Base-by-base conservation (phyloP, 2,888 invertebrate species). In the Drosophila testacea region DNA sequence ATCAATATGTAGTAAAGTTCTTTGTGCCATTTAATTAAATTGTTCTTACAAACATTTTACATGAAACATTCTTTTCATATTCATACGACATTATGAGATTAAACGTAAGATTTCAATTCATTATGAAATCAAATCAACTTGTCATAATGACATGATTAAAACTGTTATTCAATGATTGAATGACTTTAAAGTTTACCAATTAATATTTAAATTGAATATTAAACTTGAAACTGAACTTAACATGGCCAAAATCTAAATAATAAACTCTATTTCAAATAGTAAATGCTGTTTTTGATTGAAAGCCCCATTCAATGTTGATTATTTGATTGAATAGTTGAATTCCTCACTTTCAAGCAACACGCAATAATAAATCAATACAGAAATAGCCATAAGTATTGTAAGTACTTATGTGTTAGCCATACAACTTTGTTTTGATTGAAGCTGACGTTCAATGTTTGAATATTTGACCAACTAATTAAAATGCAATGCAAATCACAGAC, bases 361-460 rank as follows among this genome's bases (percentile, higher is more conserved):
- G 42, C 42, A 22, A 42, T 42, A 42, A 5, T 5, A 22, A 11
- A 22, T 42, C 10, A n/a, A 42, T 22, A 42, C 22, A 42, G 22
- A 42, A 42, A 42, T 11, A 22, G 27, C 22, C 10, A 27, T 22
- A 42, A 22, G 42, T 42, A 11, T 11, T 27, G 22, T 22, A 27
- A 27, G 22, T 42, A 39, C 13, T 9, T 7, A 4, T 41, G 41
- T 44, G 10, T n/a, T 28, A 13, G 38, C 39, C 13, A 36, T 22
- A 22, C 36, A 54, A 46, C 34, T 46, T 27, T 2, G 13, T 38
- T 63, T 46, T 46, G 61, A 60, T 51, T 60, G 51, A 41, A 50
- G 22, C 41, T 13, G 39, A 22, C 61, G 16, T 61, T 62, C 54
- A 46, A 47, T 60, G 60, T 28, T 46, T 57, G 44, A 42, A 61